These are phyloP conservation scores for Microtus richardsoni DNA, from an alignment of 2,113 vertebrate genomes.

Conservation along the genomic window DNA sequence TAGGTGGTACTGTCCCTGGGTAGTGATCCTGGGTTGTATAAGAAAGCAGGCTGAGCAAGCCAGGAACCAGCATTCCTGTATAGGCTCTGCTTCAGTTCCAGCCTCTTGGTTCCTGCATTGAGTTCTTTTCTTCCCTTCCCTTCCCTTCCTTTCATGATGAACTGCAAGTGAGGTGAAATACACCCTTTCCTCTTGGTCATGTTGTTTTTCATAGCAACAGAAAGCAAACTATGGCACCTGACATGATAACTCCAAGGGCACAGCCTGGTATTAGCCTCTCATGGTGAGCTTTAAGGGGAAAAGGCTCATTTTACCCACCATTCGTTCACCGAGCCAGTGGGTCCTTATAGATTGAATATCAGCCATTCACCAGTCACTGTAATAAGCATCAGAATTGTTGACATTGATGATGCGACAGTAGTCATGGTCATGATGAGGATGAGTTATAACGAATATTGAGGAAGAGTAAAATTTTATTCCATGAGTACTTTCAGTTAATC, in stretches of 20 bases:
- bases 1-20: background rate
- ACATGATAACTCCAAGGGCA: background rate
- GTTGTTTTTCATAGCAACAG: background rate
- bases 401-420: background rate
- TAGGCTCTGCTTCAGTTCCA: background rate
- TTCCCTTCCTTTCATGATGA: background rate
- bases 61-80: background rate
- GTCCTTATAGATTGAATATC: background rate
- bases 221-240: background rate
- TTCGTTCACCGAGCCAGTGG: background rate
- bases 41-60: background rate
- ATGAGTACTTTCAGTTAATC: background rate
- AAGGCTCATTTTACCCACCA: background rate
- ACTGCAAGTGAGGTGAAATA: background rate
- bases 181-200: background rate
- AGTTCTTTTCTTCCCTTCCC: background rate
- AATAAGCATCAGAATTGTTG: background rate
- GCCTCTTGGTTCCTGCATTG: background rate
- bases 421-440: background rate
- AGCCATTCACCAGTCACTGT: background rate
- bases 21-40: background rate
- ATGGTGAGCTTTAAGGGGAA: background rate
- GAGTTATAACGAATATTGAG: background rate
- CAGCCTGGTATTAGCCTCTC: background rate
- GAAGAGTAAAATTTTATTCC: background rate